These are phyloP conservation scores for Myiagra hebetior DNA, from an alignment of 2,113 vertebrate genomes.

Conservation along the genomic window DNA sequence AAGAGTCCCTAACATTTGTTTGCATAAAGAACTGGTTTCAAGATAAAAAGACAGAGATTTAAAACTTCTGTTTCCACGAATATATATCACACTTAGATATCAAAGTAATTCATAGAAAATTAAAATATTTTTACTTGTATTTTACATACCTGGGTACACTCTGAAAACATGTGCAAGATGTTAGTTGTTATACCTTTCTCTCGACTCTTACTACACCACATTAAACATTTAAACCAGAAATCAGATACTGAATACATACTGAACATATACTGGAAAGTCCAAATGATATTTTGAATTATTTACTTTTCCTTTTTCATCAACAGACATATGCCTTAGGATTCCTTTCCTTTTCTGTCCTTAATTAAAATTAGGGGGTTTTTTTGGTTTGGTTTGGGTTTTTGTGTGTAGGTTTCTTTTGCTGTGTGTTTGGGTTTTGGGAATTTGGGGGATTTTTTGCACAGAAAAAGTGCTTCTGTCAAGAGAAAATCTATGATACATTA, in stretches of 20 bases:
- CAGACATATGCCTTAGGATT: not conserved
- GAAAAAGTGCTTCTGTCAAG: not conserved
- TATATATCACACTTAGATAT: not conserved
- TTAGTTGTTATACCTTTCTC: not conserved
- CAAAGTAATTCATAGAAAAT: not conserved
- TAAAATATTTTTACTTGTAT: not conserved
- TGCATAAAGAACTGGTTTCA: not conserved
- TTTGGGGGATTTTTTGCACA: rapidly evolving
- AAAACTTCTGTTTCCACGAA: not conserved
- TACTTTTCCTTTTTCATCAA: not conserved
- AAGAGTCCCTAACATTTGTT: not conserved
- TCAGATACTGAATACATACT: not conserved
- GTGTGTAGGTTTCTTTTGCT: not conserved
- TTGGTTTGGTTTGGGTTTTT: not conserved
- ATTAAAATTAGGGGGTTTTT: not conserved
- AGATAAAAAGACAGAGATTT: not conserved
- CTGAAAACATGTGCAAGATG: not conserved
- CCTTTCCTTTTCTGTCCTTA: not conserved
- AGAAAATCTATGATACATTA: not conserved
- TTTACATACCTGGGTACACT: not conserved
- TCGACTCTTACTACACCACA: rapidly evolving
- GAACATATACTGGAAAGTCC: not conserved
- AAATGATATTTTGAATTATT: not conserved
- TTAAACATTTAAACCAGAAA: not conserved
- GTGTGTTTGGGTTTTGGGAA: not conserved